Percentiles rank a stretch among this genome's conserved stretches.
These are phyloP conservation scores for Lerista edwardsae DNA, from an alignment of 2,797 vertebrate species.

Conservation along the genomic window DNA sequence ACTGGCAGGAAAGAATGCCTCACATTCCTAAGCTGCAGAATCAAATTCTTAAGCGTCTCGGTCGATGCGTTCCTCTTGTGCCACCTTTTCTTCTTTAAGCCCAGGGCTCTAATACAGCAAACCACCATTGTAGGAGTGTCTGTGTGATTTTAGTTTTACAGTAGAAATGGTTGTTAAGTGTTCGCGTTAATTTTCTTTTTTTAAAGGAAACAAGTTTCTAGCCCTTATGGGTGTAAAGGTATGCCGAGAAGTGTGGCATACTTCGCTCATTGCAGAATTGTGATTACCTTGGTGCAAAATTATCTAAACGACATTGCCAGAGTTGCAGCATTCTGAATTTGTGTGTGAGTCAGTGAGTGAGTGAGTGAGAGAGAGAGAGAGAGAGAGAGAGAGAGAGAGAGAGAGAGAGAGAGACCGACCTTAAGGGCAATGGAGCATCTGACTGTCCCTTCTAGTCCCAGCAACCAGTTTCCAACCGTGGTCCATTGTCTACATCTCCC, in stretches of 20 bases:
- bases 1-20: not conserved
- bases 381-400: no score
- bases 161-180: no score
- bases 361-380: no score
- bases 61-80: no score
- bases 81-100: no score
- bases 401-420: no score
- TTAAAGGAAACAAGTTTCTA: no score
- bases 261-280: not conserved
- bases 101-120: not conserved
- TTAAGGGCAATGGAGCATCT: not conserved
- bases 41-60: not conserved
- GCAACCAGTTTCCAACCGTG: not conserved
- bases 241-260: not conserved
- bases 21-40: not conserved
- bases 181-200: not conserved
- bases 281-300: not conserved
- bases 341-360: not conserved
- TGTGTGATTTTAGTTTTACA: not conserved
- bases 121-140: no score
- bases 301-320: not conserved
- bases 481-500: not conserved
- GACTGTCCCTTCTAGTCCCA: not conserved
- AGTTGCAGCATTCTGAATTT: not conserved
- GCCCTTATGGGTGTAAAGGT: not conserved